phyloP scores from a whole-genome alignment of 1,140 invertebrate genomes.

The Amyelois transitella region DNA sequence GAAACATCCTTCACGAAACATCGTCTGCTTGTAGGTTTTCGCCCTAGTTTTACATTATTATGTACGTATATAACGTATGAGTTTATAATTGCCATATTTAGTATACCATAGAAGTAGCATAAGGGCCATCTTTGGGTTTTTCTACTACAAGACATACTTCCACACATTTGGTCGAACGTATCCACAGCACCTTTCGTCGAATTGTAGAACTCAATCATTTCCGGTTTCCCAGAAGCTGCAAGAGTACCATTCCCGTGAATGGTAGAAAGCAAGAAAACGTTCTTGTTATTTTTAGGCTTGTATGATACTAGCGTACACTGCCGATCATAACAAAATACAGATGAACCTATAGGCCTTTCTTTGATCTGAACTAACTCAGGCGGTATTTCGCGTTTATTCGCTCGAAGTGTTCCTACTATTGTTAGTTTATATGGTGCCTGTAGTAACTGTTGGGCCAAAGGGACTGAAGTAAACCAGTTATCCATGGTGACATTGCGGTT shows the following conservation, averaged over 20 bases:
- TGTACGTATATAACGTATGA: neutral
- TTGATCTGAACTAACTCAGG: neutral
- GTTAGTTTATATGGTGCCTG: constrained; percentile 10
- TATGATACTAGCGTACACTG: neutral
- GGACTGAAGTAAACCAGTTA: constrained; percentile 18
- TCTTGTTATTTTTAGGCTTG: neutral
- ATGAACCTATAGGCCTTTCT: neutral
- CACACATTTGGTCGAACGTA: constrained; percentile 55
- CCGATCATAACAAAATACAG: neutral
- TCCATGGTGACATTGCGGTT: constrained; percentile 16
- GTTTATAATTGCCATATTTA: constrained; percentile 6
- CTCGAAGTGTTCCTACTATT: neutral
- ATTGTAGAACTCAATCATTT: constrained; percentile 45
- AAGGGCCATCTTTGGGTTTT: constrained; percentile 47
- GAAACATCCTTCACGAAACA: too few relatives aligned
- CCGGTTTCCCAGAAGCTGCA: neutral
- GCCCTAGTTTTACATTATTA: too few relatives aligned
- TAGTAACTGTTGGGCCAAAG: constrained; percentile 8
- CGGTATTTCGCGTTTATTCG: neutral
- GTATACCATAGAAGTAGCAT: constrained; percentile 15
- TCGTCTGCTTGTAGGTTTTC: too few relatives aligned
- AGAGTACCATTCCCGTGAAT: neutral
- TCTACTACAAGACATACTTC: constrained; percentile 27
- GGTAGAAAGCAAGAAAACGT: neutral
- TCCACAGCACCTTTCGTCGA: constrained; percentile 65